Percentiles rank a stretch among this genome's conserved stretches.
These are phyloP conservation scores for Caradrina kadenii DNA, from an alignment of 2,888 invertebrate genomes.

Conservation along the genomic window DNA sequence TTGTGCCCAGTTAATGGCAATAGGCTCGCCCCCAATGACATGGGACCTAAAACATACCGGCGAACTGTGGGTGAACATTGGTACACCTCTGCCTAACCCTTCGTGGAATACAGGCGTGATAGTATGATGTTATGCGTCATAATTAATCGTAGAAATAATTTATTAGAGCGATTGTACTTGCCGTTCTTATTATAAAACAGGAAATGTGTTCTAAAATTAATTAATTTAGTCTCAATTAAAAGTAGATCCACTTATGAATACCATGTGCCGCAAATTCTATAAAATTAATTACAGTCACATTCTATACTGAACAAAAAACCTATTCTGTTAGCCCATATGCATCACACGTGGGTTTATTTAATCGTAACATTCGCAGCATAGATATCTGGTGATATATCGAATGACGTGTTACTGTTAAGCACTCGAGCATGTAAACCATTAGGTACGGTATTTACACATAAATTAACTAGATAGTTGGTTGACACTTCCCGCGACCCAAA, in stretches of 20 bases:
- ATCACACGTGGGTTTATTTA: conserved; percentile 38
- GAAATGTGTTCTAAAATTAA: conserved; percentile 1
- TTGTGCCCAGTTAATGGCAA: no score
- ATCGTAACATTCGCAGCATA: conserved; percentile 21
- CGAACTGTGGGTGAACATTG: no score
- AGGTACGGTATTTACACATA: conserved; percentile 41
- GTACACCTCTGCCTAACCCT: no score
- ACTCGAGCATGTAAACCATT: conserved; percentile 33
- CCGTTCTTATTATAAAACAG: background rate
- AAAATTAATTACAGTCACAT: background rate
- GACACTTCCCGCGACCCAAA: no score
- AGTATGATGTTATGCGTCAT: no score
- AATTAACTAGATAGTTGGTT: conserved; percentile 32
- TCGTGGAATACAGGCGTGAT: no score
- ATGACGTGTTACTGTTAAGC: conserved; percentile 20
- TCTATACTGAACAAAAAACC: background rate
- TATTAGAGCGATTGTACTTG: background rate
- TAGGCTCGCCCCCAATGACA: no score
- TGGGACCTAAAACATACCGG: no score
- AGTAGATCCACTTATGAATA: background rate
- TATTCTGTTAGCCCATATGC: conserved; percentile 38
- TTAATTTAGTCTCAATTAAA: background rate
- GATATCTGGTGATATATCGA: conserved; percentile 30
- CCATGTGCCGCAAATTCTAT: background rate
- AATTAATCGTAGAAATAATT: background rate